Percentiles rank a stretch among this genome's conserved stretches.
Conservation (phyloP, 2,888 invertebrate genomes). For the Auanema sp. region DNA sequence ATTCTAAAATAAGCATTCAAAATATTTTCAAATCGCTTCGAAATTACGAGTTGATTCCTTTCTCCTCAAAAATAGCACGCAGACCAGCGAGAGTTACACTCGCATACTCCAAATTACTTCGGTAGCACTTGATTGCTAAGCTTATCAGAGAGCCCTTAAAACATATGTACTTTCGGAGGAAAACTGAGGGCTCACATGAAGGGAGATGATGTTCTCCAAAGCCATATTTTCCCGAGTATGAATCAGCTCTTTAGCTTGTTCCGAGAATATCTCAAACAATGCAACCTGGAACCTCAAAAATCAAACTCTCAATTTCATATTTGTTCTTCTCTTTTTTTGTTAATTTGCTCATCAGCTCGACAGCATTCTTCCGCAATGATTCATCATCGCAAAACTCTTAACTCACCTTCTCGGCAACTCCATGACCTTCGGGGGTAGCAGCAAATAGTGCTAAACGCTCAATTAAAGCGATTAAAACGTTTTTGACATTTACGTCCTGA, state of each 20-base stretch:
- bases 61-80: conserved; percentile 83
- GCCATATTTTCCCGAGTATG: conserved; percentile 91
- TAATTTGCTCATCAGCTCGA: background rate
- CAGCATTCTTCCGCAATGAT: background rate
- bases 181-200: conserved; percentile 78
- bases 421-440: conserved; percentile 68
- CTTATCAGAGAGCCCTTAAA: conserved; percentile 76
- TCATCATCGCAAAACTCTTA: background rate
- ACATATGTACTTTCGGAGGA: background rate
- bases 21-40: background rate
- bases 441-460: conserved; percentile 70
- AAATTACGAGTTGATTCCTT: conserved; percentile 73
- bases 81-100: conserved; percentile 91
- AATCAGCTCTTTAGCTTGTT: conserved; percentile 80
- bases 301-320: background rate
- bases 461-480: conserved; percentile 93
- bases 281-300: conserved; percentile 71
- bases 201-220: conserved; percentile 88
- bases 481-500: conserved; percentile 71
- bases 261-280: conserved; percentile 95
- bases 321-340: background rate
- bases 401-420: conserved; percentile 75
- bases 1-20: conserved; percentile 68
- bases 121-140: conserved; percentile 93
- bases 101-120: conserved; percentile 88